A percentile compares a stretch with the other conserved stretches of the same genome.
Conservation (phyloP, 2,888 invertebrate genomes). For the Drosophila quasianomalipes region DNA sequence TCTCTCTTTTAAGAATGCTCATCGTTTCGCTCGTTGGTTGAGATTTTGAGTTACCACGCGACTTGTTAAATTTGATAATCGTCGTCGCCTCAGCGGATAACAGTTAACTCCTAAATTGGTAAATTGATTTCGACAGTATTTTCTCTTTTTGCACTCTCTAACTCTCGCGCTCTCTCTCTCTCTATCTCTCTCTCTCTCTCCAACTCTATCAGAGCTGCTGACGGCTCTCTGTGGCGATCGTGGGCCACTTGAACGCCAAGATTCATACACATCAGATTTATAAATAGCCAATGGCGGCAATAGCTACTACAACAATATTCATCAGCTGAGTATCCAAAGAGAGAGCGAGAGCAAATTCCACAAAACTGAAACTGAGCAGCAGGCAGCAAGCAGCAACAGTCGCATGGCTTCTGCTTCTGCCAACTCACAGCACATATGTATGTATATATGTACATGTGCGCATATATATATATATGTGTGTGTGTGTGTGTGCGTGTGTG, state of each 20-base stretch:
- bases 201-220: slow-evolving; percentile 8
- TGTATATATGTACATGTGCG: not conserved
- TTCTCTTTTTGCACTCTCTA: slow-evolving; percentile 7
- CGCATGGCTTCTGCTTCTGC: slow-evolving; percentile 68
- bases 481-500: not conserved
- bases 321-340: slow-evolving; percentile 51
- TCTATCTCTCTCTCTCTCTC: slow-evolving; percentile 16
- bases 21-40: slow-evolving; percentile 11
- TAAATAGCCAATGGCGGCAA: slow-evolving; percentile 66
- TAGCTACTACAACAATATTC: slow-evolving; percentile 36
- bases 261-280: slow-evolving; percentile 78
- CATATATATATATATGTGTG: not conserved
- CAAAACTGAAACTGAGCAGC: slow-evolving; percentile 22
- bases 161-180: slow-evolving; percentile 13
- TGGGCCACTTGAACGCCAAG: slow-evolving; percentile 42
- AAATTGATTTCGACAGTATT: slow-evolving; percentile 40
- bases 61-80: slow-evolving; percentile 37
- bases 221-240: slow-evolving; percentile 50
- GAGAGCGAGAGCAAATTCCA: slow-evolving; percentile 56
- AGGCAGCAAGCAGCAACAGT: slow-evolving; percentile 34
- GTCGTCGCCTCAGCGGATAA: slow-evolving; percentile 37
- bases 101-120: slow-evolving; percentile 71
- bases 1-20: slow-evolving; percentile 12
- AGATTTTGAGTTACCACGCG: slow-evolving; percentile 36
- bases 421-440: slow-evolving; percentile 42